A percentile compares a stretch with the other conserved stretches of the same genome.
Conservation (phyloP, 2,797 vertebrate genomes). For the Bovichtus variegatus region DNA sequence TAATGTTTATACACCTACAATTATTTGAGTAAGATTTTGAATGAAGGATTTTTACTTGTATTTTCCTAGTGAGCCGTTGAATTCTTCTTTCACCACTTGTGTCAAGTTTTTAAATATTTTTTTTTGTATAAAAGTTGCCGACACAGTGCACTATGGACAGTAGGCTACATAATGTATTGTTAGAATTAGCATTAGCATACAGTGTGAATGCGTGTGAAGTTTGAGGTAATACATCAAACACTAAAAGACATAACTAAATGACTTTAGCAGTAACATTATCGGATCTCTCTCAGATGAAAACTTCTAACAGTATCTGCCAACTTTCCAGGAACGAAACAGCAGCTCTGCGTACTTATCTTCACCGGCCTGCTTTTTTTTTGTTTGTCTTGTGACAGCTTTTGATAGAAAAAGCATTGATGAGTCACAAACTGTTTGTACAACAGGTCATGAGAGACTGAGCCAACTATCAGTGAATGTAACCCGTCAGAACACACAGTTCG, state of each 20-base stretch:
- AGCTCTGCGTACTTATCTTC: not conserved
- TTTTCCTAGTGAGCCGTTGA: too few relatives aligned
- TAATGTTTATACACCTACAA: too few relatives aligned
- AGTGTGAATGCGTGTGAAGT: not conserved
- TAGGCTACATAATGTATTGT: not conserved
- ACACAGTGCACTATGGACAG: not conserved
- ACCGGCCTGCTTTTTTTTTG: not conserved
- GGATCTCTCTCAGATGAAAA: not conserved
- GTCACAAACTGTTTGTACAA: slow-evolving; percentile 9
- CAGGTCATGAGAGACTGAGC: not conserved
- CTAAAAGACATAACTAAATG: too few relatives aligned
- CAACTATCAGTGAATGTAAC: not conserved
- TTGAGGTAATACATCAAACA: not conserved
- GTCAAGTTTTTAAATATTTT: not conserved
- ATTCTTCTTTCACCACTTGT: not conserved
- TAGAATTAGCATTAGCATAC: not conserved
- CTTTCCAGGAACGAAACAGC: not conserved
- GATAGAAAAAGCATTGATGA: not conserved
- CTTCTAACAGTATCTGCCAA: not conserved
- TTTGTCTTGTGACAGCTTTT: not conserved
- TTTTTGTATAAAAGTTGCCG: not conserved
- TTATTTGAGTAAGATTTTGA: too few relatives aligned
- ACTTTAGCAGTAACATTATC: not conserved
- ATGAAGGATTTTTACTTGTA: too few relatives aligned
- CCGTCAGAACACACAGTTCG: not conserved